A percentile compares a stretch with the other conserved stretches of the same genome.
phyloP scores from a whole-genome alignment of 2,888 invertebrate genomes.

The Dryadula phaetusa region DNA sequence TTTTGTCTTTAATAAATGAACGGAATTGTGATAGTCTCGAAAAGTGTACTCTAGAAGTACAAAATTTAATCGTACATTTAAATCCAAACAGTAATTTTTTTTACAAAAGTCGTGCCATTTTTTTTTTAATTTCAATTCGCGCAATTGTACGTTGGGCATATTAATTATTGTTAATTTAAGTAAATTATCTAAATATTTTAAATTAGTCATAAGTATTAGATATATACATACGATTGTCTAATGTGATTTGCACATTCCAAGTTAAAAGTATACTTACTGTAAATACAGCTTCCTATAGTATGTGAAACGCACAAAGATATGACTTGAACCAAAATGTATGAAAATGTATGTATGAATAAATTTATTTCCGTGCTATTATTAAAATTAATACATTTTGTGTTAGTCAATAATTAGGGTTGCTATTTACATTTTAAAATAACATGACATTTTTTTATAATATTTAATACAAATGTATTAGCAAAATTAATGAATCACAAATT shows the following conservation, averaged over 20 bases:
- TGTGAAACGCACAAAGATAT: constrained; percentile 33
- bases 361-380: background rate
- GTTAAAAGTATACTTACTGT: constrained; percentile 23
- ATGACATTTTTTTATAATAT: background rate
- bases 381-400: background rate
- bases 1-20: background rate
- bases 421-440: background rate
- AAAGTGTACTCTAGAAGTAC: background rate
- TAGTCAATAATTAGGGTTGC: background rate
- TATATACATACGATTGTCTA: constrained; percentile 48
- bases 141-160: constrained; percentile 56
- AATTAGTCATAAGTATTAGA: constrained; percentile 26
- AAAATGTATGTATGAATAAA: background rate
- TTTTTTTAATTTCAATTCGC: constrained; percentile 63
- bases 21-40: background rate
- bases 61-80: constrained; percentile 42
- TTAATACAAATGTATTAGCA: background rate
- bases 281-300: constrained; percentile 45
- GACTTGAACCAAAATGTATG: constrained; percentile 2
- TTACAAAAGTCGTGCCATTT: constrained; percentile 79
- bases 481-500: constrained; percentile 7
- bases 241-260: constrained; percentile 76
- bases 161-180: constrained; percentile 23
- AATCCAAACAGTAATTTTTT: constrained; percentile 48
- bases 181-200: constrained; percentile 25